These are phyloP conservation scores for Cerastoderma edule DNA, from an alignment of 2,888 invertebrate species.

Conservation along the genomic window DNA sequence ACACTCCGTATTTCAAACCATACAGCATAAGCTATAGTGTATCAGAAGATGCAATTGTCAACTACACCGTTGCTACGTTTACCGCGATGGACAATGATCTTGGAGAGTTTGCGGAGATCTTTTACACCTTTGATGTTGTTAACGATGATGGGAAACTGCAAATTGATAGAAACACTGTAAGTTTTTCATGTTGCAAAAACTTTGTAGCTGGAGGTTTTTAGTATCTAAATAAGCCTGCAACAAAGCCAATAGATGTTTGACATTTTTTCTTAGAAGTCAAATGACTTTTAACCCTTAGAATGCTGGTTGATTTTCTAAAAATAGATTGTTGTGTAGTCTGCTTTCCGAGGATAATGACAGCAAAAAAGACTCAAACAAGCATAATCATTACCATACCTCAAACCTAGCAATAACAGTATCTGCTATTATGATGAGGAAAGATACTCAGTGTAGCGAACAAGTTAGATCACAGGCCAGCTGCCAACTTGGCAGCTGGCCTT, in stretches of 20 bases:
- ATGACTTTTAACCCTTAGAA: too few relatives aligned
- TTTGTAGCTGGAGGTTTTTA: not conserved
- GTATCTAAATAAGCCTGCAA: too few relatives aligned
- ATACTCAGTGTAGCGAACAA: too few relatives aligned
- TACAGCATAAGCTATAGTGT: conserved; percentile 54
- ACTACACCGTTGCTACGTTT: conserved; percentile 87
- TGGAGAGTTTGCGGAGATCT: conserved; percentile 87
- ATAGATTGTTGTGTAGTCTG: too few relatives aligned
- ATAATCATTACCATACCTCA: conserved; percentile 85
- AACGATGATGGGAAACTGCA: conserved; percentile 89
- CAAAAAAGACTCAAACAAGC: not conserved
- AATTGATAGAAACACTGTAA: conserved; percentile 85
- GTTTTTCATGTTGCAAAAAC: conserved; percentile 42
- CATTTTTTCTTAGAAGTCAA: too few relatives aligned
- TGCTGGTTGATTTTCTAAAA: too few relatives aligned
- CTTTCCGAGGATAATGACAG: too few relatives aligned
- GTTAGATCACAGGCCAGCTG: too few relatives aligned
- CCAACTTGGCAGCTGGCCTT: too few relatives aligned
- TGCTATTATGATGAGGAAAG: too few relatives aligned
- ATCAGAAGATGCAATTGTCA: conserved; percentile 68
- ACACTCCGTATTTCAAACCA: conserved; percentile 88
- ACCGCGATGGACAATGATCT: conserved; percentile 88
- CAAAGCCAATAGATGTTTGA: too few relatives aligned
- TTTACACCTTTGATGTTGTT: conserved; percentile 88
- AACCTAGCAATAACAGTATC: too few relatives aligned